A percentile compares a stretch with the other conserved stretches of the same genome.
These are phyloP conservation scores for Cololabis saira DNA, from an alignment of 2,113 vertebrate genomes.

Conservation along the genomic window DNA sequence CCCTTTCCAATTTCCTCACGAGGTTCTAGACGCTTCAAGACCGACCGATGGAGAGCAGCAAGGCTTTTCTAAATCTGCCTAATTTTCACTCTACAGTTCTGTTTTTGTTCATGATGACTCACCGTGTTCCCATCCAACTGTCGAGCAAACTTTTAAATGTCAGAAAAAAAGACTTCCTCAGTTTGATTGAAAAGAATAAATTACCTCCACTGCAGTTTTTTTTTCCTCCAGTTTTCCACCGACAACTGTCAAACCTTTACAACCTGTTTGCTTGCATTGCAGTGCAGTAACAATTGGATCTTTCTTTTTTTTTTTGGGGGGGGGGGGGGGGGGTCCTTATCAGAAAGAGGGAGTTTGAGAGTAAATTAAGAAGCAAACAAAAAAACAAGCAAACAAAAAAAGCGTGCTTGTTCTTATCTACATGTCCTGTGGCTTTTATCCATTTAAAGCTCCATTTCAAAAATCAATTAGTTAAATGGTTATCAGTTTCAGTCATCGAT, in stretches of 20 bases:
- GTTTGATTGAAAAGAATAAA: conserved; percentile 20
- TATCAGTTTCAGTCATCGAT: conserved; percentile 70
- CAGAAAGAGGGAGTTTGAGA: background rate
- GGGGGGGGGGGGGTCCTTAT: too few relatives aligned
- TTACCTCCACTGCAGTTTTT: background rate
- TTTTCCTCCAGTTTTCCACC: background rate
- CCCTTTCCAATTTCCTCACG: too few relatives aligned
- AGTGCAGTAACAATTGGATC: too few relatives aligned
- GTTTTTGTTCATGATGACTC: conserved; percentile 1
- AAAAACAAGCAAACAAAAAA: too few relatives aligned
- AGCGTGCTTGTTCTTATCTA: conserved; percentile 19
- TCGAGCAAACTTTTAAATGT: conserved; percentile 31
- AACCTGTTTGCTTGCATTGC: background rate
- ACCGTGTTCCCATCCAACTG: conserved; percentile 13
- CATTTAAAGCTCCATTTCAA: too few relatives aligned
- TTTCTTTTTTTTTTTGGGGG: too few relatives aligned
- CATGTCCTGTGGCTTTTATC: background rate
- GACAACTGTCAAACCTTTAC: background rate
- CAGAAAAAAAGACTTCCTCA: conserved; percentile 8
- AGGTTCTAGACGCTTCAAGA: too few relatives aligned
- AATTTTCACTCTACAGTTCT: too few relatives aligned
- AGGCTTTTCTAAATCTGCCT: too few relatives aligned
- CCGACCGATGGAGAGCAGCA: too few relatives aligned
- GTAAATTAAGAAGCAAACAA: too few relatives aligned
- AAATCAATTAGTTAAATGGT: conserved; percentile 69